Base-by-base conservation (phyloP, 2,113 vertebrate species). In the Fregetta grallaria region DNA sequence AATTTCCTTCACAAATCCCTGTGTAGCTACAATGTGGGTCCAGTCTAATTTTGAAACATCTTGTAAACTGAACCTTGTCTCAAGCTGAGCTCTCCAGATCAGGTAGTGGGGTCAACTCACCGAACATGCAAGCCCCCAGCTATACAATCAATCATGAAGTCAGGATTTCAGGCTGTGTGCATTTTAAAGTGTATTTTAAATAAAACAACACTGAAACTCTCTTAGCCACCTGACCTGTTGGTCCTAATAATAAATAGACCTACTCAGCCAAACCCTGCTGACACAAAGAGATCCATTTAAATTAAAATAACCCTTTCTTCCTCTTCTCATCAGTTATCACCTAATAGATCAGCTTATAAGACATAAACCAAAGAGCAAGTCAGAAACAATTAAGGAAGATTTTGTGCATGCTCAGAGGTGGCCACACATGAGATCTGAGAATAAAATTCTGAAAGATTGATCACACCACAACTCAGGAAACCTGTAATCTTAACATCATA, bases 241-340 rank as follows among this genome's bases (percentile, higher is more conserved):
- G 38, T 73, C 42, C 65, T 80, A 62, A 50, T 71, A 88, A 68
- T 88, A 79, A 94, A 90, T 26, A 86, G 81, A 50, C 62, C 45
- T 23, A n/a, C 20, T 90, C 65, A 83, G 82, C 15, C 74, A 90
- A 93, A 90, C 6, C 15, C 56, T 71, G 26, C 38, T 67, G 59
- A 58, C 61, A 80, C n/a, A 59, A 55, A 70, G 72, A 88, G 45
- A 83, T 53, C 63, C 38, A 44, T 76, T 83, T 79, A 82, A 86
- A 93, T 88, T 71, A 92, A 88, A 87, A 74, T 77, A 88, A 80
- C 11, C 29, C 13, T 36, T 88, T 92, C 76, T 89, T 94, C 56
- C 83, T 86, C 63, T 59, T 91, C 65, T 77, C 76, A 63, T 89
- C 83, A 55, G 44, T 80, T 81, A 91, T 38, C 53, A 91, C n/a